Percentiles rank a stretch among this genome's conserved stretches.
phyloP scores from a whole-genome alignment of 2,888 invertebrate species.

The Lottia gigantea region DNA sequence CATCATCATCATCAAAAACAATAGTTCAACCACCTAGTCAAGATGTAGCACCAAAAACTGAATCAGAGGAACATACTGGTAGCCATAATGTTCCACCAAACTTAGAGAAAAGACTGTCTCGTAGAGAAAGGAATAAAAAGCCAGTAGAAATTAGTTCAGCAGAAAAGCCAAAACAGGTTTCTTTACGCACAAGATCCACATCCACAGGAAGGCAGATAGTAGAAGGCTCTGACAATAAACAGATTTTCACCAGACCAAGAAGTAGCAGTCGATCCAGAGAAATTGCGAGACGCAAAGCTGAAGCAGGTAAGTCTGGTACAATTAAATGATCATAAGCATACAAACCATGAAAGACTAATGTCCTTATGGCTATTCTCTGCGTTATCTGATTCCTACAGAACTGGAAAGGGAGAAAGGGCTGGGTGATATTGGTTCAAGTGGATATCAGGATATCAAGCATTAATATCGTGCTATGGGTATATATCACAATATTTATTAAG shows the following conservation, averaged over 20 bases:
- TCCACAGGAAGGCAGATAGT: conserved; percentile 12
- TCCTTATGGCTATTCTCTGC: no score
- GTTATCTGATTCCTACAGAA: no score
- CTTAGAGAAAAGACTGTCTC: conserved; percentile 15
- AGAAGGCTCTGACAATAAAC: conserved; percentile 17
- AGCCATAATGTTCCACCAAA: conserved; percentile 4
- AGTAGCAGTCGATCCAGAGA: conserved; percentile 37
- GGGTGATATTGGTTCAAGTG: no score
- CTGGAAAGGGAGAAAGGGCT: no score
- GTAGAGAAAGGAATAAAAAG: conserved; percentile 15
- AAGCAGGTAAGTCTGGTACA: conserved; percentile 30
- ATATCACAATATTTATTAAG: no score
- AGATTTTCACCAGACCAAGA: background rate
- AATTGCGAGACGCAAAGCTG: conserved; percentile 35
- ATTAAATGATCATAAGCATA: no score
- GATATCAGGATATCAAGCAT: no score
- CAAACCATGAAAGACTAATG: no score
- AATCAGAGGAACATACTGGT: conserved; percentile 7
- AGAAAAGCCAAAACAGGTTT: background rate
- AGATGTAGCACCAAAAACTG: conserved; percentile 12
- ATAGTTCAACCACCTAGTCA: conserved; percentile 14
- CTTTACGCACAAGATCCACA: background rate
- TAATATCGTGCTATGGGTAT: no score
- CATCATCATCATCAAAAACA: conserved; percentile 10
- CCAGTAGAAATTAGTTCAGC: background rate